phyloP scores from a whole-genome alignment of 2,113 vertebrate species.

The Lates calcarifer region DNA sequence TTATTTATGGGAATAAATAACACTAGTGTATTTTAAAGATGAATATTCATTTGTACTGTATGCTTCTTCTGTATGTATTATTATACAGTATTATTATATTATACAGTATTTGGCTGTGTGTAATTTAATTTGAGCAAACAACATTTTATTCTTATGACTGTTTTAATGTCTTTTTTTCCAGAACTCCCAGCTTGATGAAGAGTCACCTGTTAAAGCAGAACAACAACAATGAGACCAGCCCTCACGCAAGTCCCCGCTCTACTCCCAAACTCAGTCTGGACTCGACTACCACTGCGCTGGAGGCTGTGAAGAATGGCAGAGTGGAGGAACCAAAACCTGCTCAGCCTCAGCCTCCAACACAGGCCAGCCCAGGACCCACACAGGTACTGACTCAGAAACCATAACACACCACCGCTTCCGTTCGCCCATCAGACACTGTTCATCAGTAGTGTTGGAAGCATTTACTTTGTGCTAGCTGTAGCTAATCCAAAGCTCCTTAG shows the following conservation, averaged over 20 bases:
- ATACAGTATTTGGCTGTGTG: too few species aligned
- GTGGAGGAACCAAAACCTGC: slow-evolving; percentile 85
- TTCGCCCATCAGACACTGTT: neutral
- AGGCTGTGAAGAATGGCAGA: slow-evolving; percentile 91
- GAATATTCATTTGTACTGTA: too few species aligned
- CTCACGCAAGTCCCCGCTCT: slow-evolving; percentile 67
- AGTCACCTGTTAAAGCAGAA: slow-evolving; percentile 90
- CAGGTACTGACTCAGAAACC: slow-evolving; percentile 60
- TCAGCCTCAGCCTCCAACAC: slow-evolving; percentile 25
- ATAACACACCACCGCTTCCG: neutral
- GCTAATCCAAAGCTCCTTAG: neutral
- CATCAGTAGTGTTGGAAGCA: neutral
- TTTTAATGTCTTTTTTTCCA: slow-evolving; percentile 10
- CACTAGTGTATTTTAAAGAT: too few species aligned
- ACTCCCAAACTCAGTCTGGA: slow-evolving; percentile 84
- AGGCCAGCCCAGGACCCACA: slow-evolving; percentile 73
- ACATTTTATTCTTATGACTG: neutral
- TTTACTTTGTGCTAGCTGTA: neutral
- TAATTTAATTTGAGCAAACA: too few species aligned
- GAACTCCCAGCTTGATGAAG: slow-evolving; percentile 88
- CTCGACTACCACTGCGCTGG: slow-evolving; percentile 76
- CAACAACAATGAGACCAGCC: slow-evolving; percentile 88
- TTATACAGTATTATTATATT: too few species aligned
- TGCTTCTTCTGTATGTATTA: too few species aligned
- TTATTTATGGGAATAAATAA: too few species aligned